Evolutionary conservation across 37 sponge, comb jelly and placozoan species (phyloP), one percentile per base, ranked within the genome.

Genomic region (Halisarca cf. caerulea): DNA sequence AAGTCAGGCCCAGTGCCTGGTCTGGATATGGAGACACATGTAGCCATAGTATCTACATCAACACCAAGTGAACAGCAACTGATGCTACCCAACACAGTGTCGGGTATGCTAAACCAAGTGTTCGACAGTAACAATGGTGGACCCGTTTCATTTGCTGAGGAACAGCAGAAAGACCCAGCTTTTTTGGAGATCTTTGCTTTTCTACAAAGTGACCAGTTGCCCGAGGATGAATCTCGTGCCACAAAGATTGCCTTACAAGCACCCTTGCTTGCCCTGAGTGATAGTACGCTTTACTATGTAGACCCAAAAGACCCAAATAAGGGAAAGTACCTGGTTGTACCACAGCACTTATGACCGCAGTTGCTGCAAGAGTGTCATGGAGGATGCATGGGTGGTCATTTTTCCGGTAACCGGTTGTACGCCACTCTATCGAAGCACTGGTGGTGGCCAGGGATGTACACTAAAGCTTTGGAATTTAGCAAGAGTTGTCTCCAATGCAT

Each of bases 291-390:
- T 23, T 88, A 82, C 41, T 82, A 64, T 33, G 32, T 92, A 5
- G 86, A 88, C 40, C 62, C 74, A n/a, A 85, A 87, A 57, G 37
- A 18, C 2, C 64, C 28, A 8, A 30, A 61, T 17, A 45, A 41
- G 80, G n/a, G n/a, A n/a, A 88, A 75, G 82, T 32, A 86, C 38
- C 73, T 36, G 66, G 92, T 82, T 28, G 88, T 86, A 14, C 92
- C 88, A 20, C 6, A 33, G 35, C 90, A 90, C 39, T 59, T 86
- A n/a, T n/a, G n/a, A n/a, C n/a, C n/a, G n/a, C n/a, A n/a, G n/a
- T n/a, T n/a, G n/a, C n/a, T n/a, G n/a, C n/a, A n/a, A n/a, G n/a
- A n/a, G 81, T 34, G 21, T 66, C 86, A 89, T 71, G 47, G 82
- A 24, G 86, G 90, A 23, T 34, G 32, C 35, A 23, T 59, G n/a